Evolutionary conservation across 2,113 vertebrate species (phyloP).

Genomic region (Caretta caretta): DNA sequence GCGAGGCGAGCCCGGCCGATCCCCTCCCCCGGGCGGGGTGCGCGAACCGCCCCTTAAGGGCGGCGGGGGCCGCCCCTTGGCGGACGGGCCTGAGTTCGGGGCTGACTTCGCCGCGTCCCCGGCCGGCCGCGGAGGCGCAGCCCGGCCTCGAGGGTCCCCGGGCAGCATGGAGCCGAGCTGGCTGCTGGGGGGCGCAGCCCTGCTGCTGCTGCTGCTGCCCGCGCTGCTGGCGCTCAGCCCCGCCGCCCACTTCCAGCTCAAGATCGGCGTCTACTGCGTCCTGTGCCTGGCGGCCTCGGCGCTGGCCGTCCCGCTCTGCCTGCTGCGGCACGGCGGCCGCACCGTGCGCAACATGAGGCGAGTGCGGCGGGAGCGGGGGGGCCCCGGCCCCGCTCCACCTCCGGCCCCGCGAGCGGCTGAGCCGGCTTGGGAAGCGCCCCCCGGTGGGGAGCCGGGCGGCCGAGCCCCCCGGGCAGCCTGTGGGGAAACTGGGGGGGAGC

Average conservation of each 20-base stretch:
- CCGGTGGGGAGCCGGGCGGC: too few relatives aligned
- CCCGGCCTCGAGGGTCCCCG: too few relatives aligned
- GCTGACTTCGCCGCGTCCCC: not conserved
- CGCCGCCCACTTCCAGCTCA: conserved; percentile 85
- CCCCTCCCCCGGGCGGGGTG: not conserved
- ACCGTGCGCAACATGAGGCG: conserved; percentile 94
- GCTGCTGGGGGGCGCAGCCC: conserved; percentile 72
- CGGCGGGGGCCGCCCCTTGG: not conserved
- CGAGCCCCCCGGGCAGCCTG: too few relatives aligned
- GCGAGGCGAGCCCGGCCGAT: not conserved
- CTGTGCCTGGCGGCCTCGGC: conserved; percentile 84
- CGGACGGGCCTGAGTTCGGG: not conserved
- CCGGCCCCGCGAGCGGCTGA: not conserved
- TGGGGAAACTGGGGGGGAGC: too few relatives aligned
- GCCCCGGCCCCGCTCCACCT: not conserved
- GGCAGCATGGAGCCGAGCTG: conserved; percentile 62
- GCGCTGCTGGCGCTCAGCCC: conserved; percentile 84
- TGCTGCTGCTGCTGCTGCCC: conserved; percentile 78
- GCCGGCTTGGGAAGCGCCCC: not conserved
- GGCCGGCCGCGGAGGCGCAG: too few relatives aligned
- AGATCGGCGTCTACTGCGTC: conserved; percentile 86
- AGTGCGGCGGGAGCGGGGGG: not conserved
- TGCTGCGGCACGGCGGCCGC: conserved; percentile 90
- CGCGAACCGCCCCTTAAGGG: too few relatives aligned
- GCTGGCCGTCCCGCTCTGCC: conserved; percentile 80